Evolutionary conservation across 1,140 invertebrate genomes (phyloP).

Genomic region (Sweltsa coloradensis): DNA sequence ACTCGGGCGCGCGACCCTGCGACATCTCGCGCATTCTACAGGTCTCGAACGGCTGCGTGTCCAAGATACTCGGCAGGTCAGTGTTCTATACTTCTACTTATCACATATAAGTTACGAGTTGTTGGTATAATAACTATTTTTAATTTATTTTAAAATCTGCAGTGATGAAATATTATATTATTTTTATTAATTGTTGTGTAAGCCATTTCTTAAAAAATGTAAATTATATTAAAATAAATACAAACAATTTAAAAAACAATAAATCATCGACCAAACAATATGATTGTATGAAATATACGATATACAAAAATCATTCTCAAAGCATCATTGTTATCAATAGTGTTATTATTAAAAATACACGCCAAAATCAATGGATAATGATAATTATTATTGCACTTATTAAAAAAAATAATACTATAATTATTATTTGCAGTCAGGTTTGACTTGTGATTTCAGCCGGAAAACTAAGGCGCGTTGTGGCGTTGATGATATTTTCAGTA

Average conservation of each 20-base stretch:
- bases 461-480: not conserved
- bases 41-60: conserved; percentile 92
- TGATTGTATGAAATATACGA: too few species aligned
- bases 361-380: too few species aligned
- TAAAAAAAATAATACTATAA: too few species aligned
- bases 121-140: not conserved
- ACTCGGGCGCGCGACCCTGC: conserved; percentile 91
- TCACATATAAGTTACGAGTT: not conserved
- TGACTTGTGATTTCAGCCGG: not conserved
- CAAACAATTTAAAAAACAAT: too few species aligned
- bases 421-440: too few species aligned
- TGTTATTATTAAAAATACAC: too few species aligned
- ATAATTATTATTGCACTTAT: too few species aligned
- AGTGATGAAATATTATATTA: not conserved
- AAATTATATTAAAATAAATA: too few species aligned
- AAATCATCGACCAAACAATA: too few species aligned
- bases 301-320: too few species aligned
- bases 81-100: conserved; percentile 15
- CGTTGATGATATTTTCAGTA: not conserved
- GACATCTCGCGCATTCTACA: conserved; percentile 96
- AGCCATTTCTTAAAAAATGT: not conserved
- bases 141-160: not conserved
- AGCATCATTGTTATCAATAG: too few species aligned
- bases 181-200: not conserved
- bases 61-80: conserved; percentile 90